Evolutionary conservation across 2,888 invertebrate species (phyloP).

Genomic region (Spilosoma lubricipeda): DNA sequence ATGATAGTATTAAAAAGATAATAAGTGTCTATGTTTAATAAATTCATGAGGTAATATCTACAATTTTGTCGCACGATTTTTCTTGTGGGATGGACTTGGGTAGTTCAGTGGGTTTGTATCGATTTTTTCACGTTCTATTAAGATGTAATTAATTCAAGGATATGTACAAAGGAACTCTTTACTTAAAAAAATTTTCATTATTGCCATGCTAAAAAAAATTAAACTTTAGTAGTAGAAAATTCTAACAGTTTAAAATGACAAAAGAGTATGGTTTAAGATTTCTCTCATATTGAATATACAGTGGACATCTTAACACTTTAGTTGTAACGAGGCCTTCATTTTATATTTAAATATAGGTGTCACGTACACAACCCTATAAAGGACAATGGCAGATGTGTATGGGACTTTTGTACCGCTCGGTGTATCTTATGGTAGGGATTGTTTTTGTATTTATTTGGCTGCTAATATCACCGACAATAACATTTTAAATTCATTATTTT

Average conservation of each 20-base stretch:
- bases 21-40: slow-evolving; percentile 20
- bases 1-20: slow-evolving; percentile 26
- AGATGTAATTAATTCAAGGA: not conserved
- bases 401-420: too few relatives aligned
- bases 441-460: too few relatives aligned
- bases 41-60: slow-evolving; percentile 23
- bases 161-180: slow-evolving; percentile 3
- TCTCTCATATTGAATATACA: not conserved
- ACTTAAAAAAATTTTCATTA: not conserved
- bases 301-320: not conserved
- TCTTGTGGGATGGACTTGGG: slow-evolving; percentile 36
- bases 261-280: not conserved
- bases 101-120: slow-evolving; percentile 50
- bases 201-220: not conserved
- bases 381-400: too few relatives aligned
- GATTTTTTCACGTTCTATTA: not conserved
- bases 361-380: too few relatives aligned
- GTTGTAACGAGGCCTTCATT: not conserved
- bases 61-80: slow-evolving; percentile 24
- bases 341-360: not conserved
- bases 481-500: too few relatives aligned
- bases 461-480: too few relatives aligned
- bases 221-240: not conserved
- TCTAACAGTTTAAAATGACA: not conserved
- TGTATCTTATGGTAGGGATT: too few relatives aligned